Percentiles rank a stretch among this genome's conserved stretches.
These are phyloP conservation scores for Troides aeacus DNA, from an alignment of 2,888 invertebrate species.

Conservation along the genomic window DNA sequence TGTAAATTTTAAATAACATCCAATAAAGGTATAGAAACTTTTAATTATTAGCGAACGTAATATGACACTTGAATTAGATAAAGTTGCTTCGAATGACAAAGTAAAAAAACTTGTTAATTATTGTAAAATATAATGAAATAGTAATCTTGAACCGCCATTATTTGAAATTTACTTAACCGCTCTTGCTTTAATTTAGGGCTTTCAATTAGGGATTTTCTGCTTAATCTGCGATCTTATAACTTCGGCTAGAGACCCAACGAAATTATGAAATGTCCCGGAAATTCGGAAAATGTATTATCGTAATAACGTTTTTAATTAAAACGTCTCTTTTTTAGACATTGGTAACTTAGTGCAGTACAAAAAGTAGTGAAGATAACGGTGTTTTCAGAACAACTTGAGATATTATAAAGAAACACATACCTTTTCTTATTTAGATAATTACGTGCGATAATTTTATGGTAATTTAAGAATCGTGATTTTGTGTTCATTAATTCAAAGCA, in stretches of 20 bases:
- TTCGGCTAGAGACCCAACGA: conserved; percentile 9
- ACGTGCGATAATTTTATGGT: no score
- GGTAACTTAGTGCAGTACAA: conserved; percentile 18
- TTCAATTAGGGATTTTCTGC: conserved; percentile 19
- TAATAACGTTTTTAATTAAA: conserved; percentile 24
- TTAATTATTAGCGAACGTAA: no score
- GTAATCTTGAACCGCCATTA: not conserved
- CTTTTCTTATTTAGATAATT: no score
- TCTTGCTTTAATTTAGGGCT: conserved; percentile 10
- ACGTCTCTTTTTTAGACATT: conserved; percentile 18
- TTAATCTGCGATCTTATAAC: conserved; percentile 16
- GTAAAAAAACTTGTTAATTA: no score
- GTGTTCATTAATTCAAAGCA: no score
- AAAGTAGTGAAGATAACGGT: conserved; percentile 9
- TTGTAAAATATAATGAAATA: not conserved
- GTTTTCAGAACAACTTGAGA: no score
- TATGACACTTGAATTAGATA: no score
- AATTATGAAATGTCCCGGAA: conserved; percentile 27
- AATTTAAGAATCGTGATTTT: no score
- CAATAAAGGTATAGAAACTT: no score
- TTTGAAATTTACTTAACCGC: conserved; percentile 9
- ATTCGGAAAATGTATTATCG: conserved; percentile 8
- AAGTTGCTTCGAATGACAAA: no score
- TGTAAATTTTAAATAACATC: no score
- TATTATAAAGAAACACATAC: no score